Base-by-base conservation (phyloP, 2,113 vertebrate genomes). In the Arvicanthis niloticus region DNA sequence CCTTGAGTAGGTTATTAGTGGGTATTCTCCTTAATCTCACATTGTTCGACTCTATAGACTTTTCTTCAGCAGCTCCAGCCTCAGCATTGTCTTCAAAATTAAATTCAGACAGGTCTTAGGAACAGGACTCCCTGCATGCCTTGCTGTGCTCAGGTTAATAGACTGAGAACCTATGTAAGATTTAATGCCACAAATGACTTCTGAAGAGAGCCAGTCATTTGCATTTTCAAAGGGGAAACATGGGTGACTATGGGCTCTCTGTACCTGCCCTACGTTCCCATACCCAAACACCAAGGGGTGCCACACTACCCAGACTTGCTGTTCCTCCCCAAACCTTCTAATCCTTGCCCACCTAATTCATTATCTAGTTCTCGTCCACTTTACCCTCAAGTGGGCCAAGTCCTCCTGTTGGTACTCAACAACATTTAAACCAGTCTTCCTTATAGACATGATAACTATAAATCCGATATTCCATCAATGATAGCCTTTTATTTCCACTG, bases 231-330 rank as follows among this genome's bases (percentile, higher is more conserved):
- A 24, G 24, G 7, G n/a, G 10, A 51, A 31, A 26, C 37, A 0
- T 73, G 0, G 7, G 45, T 31, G 40, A 42, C 1, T 15, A 3
- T 29, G 42, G 67, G 21, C 26, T 0, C 19, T 75, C 22, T 37
- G 0, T 0, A 3, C 1, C 22, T 0, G 0, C 2, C 24, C 37
- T 48, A 8, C 9, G 8, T 37, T 70, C 84, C 62, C 40, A 42
- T 31, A 16, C n/a, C 0, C 9, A 40, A 81, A 3, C 60, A 65
- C 13, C 7, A 67, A 76, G 5, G 48, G 21, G 9, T 1, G 0
- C 4, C 10, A 1, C 10, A 15, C 2, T n/a, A 3, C 5, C 45
- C 0, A 0, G 48, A 17, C 31, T 29, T 48, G 29, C 65, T 3
- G 0, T 37, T 2, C 7, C 48, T 34, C 34, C 10, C 26, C 17